Evolutionary conservation across 2,888 invertebrate genomes (phyloP).

Genomic region (Lobophora halterata): DNA sequence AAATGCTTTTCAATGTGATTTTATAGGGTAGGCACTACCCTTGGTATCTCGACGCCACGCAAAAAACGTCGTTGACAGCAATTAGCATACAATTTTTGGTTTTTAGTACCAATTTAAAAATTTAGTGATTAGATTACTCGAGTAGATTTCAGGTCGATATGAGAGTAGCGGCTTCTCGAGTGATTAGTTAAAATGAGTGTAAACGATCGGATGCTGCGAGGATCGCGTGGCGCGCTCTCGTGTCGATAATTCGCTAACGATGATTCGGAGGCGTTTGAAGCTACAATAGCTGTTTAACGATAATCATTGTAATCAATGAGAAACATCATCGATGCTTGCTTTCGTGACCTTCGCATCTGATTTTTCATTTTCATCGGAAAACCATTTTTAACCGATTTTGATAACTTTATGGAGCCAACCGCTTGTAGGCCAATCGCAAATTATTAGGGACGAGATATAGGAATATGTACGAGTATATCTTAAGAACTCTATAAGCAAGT

Average conservation of each 20-base stretch:
- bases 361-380: not conserved
- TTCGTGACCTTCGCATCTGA: conserved; percentile 7
- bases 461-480: no score
- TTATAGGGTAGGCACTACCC: no score
- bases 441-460: no score
- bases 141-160: not conserved
- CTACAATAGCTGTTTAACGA: conserved; percentile 19
- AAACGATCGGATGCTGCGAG: conserved; percentile 8
- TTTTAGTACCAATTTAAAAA: no score
- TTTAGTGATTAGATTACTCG: no score
- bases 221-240: conserved; percentile 25
- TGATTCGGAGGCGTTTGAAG: conserved; percentile 22
- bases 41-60: no score
- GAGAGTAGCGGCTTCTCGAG: not conserved
- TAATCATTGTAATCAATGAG: conserved; percentile 2
- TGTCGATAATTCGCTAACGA: conserved; percentile 28
- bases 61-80: no score
- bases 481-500: not conserved
- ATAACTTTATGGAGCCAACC: not conserved
- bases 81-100: no score
- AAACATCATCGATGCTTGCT: not conserved
- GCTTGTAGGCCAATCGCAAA: no score
- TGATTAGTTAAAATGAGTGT: not conserved
- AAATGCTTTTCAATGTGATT: no score
- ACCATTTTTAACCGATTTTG: not conserved